Percentiles rank a stretch among this genome's conserved stretches.
Conservation (phyloP, 2,113 vertebrate genomes). For the Oreochromis spilurus region DNA sequence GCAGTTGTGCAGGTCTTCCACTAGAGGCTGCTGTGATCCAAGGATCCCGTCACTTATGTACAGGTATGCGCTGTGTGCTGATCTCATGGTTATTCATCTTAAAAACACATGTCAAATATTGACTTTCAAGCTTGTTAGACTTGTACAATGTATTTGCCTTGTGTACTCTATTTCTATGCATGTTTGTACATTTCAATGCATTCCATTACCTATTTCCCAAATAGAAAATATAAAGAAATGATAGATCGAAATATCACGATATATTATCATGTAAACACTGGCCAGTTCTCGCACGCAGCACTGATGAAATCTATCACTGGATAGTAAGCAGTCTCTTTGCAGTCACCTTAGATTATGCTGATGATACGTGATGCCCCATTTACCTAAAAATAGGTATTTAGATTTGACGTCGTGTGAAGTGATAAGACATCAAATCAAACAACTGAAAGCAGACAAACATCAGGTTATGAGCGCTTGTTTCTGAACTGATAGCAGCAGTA, state of each 20-base stretch:
- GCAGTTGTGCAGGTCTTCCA: neutral
- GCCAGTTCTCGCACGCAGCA: neutral
- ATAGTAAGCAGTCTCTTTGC: neutral
- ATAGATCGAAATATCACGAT: neutral
- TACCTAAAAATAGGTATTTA: neutral
- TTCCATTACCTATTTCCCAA: neutral
- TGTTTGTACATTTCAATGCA: neutral
- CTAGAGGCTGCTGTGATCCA: slow-evolving; percentile 10
- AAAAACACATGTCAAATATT: neutral
- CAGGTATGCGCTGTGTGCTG: neutral
- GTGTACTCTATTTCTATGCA: neutral
- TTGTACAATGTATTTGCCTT: neutral
- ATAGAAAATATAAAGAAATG: neutral
- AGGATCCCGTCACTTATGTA: no score
- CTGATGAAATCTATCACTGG: neutral
- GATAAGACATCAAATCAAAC: neutral
- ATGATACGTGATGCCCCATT: neutral
- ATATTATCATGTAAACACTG: neutral
- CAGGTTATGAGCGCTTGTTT: neutral
- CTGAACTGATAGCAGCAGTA: neutral
- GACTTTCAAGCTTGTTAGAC: neutral
- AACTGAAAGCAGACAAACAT: neutral
- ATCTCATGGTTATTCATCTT: neutral
- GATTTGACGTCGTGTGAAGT: neutral
- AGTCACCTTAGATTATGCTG: neutral